phyloP scores from a whole-genome alignment of 2,113 vertebrate species.

The Irena cyanogastra region DNA sequence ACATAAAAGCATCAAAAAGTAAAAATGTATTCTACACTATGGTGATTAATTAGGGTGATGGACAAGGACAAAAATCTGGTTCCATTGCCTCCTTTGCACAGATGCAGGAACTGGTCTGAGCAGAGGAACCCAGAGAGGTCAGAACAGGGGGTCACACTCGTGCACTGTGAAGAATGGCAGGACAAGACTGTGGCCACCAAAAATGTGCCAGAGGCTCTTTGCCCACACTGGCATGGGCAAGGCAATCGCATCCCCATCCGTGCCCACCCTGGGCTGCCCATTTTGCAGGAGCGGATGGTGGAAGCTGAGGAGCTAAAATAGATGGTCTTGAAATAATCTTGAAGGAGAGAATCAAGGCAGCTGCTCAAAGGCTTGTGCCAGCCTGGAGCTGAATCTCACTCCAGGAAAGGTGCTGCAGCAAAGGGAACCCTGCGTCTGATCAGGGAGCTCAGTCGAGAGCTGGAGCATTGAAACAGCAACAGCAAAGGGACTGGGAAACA shows the following conservation, averaged over 20 bases:
- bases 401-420: conserved; percentile 17
- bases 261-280: neutral
- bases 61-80: neutral
- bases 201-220: neutral
- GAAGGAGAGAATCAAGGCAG: neutral
- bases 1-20: conserved; percentile 23
- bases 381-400: neutral
- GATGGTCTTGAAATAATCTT: neutral
- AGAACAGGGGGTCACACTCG: neutral
- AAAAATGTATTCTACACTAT: neutral
- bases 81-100: neutral
- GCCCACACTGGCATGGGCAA: neutral
- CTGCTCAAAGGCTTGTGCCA: conserved; percentile 38
- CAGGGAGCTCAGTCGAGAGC: conserved; percentile 30
- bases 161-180: accelerated
- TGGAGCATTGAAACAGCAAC: neutral
- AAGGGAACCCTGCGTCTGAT: conserved; percentile 44
- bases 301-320: neutral
- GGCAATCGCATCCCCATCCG: accelerated
- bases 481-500: neutral
- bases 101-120: neutral
- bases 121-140: neutral
- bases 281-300: neutral
- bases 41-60: conserved; percentile 11
- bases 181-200: accelerated